Evolutionary conservation across 1,140 invertebrate genomes (phyloP), one percentile per base, ranked within the genome.

Genomic region (Plectrocnemia conspersa): DNA sequence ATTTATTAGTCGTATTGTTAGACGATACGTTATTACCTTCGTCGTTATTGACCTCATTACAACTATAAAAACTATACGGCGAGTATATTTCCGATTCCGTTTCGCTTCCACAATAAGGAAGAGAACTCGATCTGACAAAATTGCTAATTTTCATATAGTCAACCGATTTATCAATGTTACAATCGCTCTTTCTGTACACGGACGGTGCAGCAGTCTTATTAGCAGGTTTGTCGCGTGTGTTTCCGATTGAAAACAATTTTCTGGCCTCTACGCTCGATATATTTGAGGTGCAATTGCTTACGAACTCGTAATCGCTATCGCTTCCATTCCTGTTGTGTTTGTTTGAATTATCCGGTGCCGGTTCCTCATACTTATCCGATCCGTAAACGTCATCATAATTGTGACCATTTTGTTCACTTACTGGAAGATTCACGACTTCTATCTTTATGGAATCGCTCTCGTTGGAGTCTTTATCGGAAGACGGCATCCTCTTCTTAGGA

Each of bases 21-120:
- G 68, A 66, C n/a, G 67, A 65, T 61, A 71, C 67, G 6, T 73
- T 70, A 35, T 67, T 68, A 36, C 19, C 47, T 4, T 69, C 62
- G 46, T 66, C 66, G 33, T 75, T 72, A 63, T 71, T 71, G 24
- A 69, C 67, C 42, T 76, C 74, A 46, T 65, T 70, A 2, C 72
- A 72, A 48, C 80, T 81, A 64, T 85, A 86, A 67, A 86, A 87
- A 62, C 83, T 84, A 65, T 87, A 88, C 3, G 86, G 84, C 7
- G 86, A 82, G 64, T 88, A 88, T 54, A 89, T 85, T 64, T 89
- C 86, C 46, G 81, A 84, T 68, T 90, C 87, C 9, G 85, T 86
- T 66, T 90, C 87, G 64, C 86, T 88, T 50, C 84, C 82, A 66
- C 84, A 88, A 68, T 88, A 88, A 1, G 81, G 84, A n/a, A 86